Conservation (phyloP, 1,140 invertebrate species). For the Drosophila sucinea region DNA sequence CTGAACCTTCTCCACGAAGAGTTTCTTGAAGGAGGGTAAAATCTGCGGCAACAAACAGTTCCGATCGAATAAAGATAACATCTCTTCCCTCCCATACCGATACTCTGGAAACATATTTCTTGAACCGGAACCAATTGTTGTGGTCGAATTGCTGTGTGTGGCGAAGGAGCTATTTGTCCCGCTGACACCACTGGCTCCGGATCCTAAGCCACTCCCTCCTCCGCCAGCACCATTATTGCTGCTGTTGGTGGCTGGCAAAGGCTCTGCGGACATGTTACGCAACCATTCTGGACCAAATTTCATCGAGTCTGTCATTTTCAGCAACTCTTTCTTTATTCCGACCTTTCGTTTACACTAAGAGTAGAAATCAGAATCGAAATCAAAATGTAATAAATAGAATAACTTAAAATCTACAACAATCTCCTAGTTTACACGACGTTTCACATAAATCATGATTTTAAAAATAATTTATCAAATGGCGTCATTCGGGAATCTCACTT, state of each 20-base stretch:
- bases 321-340: conserved; percentile 31
- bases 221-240: conserved; percentile 29
- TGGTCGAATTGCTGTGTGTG: conserved; percentile 30
- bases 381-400: conserved; percentile 17
- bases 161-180: conserved; percentile 71
- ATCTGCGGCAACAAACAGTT: conserved; percentile 87
- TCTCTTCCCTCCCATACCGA: conserved; percentile 93
- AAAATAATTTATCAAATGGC: conserved; percentile 7
- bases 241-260: conserved; percentile 50
- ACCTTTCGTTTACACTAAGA: conserved; percentile 24
- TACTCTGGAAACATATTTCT: conserved; percentile 79
- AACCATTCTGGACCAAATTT: conserved; percentile 91
- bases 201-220: conserved; percentile 6
- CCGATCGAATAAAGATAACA: conserved; percentile 92
- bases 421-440: conserved; percentile 3
- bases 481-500: conserved; percentile 2
- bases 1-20: conserved; percentile 90
- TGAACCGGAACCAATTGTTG: conserved; percentile 26
- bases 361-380: conserved; percentile 24
- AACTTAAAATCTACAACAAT: neutral
- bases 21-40: conserved; percentile 86
- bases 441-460: conserved; percentile 1
- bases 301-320: conserved; percentile 88
- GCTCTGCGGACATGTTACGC: conserved; percentile 86
- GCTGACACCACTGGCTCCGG: conserved; percentile 57